phyloP scores from a whole-genome alignment of 2,113 vertebrate species.

The Barbus barbus region DNA sequence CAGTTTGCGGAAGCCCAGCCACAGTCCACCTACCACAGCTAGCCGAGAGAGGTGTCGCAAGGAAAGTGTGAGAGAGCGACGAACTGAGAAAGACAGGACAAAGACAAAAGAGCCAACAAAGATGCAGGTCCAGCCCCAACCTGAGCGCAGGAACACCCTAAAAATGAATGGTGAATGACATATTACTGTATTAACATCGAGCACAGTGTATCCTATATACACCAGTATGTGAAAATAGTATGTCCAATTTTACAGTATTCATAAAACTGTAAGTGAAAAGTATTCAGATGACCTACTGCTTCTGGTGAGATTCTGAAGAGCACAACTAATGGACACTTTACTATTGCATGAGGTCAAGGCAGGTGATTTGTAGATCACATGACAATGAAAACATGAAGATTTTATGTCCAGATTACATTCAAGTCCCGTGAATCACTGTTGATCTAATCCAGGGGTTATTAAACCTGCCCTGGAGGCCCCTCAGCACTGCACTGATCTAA shows the following conservation, averaged over 20 bases:
- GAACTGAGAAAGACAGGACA: constrained; percentile 82
- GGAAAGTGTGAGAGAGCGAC: constrained; percentile 75
- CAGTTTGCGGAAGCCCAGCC: constrained; percentile 77
- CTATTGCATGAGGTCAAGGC: too few species aligned
- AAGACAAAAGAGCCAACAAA: constrained; percentile 84
- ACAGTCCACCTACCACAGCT: constrained; percentile 76
- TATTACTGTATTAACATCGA: not conserved
- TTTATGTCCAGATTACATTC: too few species aligned
- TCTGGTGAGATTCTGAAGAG: too few species aligned
- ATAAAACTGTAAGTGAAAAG: not conserved
- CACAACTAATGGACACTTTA: too few species aligned
- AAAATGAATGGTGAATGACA: not conserved
- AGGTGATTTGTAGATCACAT: too few species aligned
- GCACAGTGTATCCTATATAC: not conserved
- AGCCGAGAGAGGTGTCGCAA: constrained; percentile 82
- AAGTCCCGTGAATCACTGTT: too few species aligned
- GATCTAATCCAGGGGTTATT: too few species aligned
- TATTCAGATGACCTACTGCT: not conserved
- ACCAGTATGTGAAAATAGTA: not conserved
- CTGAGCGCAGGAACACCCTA: constrained; percentile 85
- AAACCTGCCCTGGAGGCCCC: too few species aligned
- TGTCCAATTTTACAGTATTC: not conserved
- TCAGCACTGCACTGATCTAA: too few species aligned
- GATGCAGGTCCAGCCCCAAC: constrained; percentile 89
- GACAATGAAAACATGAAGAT: too few species aligned